Evolutionary conservation across 2,113 vertebrate species (phyloP).

Genomic region (Nannospalax galili): DNA sequence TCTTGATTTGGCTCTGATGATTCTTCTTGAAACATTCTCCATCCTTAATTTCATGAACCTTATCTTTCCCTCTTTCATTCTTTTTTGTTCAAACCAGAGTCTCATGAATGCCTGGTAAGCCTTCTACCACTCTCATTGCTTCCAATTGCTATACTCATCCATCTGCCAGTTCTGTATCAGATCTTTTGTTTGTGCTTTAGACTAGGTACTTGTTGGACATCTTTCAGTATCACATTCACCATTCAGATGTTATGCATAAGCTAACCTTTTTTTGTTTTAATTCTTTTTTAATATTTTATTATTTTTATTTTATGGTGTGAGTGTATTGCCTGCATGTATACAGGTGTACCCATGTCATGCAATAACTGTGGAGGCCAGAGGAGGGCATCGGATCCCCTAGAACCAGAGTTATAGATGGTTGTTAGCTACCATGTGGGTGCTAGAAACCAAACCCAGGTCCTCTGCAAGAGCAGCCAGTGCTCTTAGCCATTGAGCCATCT

Average conservation of each 20-base stretch:
- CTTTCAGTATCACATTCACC: not conserved
- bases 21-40: not conserved
- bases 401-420: too few species aligned
- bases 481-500: too few species aligned
- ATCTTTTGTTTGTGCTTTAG: not conserved
- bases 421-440: too few species aligned
- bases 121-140: not conserved
- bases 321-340: too few species aligned
- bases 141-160: not conserved
- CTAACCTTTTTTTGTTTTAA: not conserved
- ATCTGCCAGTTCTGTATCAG: not conserved
- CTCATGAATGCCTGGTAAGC: not conserved
- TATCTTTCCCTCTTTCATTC: too few species aligned
- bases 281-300: too few species aligned
- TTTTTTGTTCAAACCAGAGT: not conserved
- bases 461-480: too few species aligned
- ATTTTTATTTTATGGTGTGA: too few species aligned
- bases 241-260: not conserved
- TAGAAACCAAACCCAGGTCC: too few species aligned
- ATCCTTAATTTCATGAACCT: not conserved
- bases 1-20: not conserved
- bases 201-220: not conserved
- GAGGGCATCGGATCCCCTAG: too few species aligned
- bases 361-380: too few species aligned
- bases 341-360: too few species aligned